These are phyloP conservation scores for Acanthosepion pharaonis DNA, from an alignment of 2,888 invertebrate genomes.

Conservation along the genomic window DNA sequence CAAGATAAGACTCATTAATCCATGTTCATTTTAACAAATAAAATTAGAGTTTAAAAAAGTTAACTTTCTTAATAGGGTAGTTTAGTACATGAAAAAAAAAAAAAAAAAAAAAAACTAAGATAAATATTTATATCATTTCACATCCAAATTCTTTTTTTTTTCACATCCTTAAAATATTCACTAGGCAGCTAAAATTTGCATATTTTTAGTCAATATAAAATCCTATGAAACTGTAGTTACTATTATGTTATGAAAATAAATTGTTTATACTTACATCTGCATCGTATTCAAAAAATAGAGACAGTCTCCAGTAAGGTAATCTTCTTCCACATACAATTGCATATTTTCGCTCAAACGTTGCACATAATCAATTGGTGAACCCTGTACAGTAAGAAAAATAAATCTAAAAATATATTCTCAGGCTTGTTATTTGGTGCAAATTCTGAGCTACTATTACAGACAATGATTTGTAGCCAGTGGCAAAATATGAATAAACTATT, in stretches of 20 bases:
- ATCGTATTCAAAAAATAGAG: slow-evolving; percentile 86
- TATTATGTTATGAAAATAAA: no score
- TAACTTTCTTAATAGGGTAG: no score
- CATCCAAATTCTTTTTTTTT: not conserved
- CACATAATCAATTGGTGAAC: slow-evolving; percentile 83
- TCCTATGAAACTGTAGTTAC: no score
- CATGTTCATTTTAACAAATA: no score
- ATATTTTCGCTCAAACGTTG: slow-evolving; percentile 85
- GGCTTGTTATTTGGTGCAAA: no score
- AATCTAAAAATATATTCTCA: not conserved
- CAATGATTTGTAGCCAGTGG: no score
- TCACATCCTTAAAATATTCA: not conserved
- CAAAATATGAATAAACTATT: no score
- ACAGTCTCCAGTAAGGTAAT: slow-evolving; percentile 85
- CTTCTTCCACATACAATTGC: slow-evolving; percentile 85
- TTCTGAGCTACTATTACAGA: no score
- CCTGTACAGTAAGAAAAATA: slow-evolving; percentile 36
- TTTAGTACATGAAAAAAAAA: not conserved
- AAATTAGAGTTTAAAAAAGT: no score
- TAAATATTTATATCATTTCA: not conserved
- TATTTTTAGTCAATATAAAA: no score
- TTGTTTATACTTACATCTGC: slow-evolving; percentile 76
- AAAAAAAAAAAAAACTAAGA: not conserved
- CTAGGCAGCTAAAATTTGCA: no score
- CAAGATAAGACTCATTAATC: no score